Percentiles rank a stretch among this genome's conserved stretches.
Conservation (phyloP, 2,888 invertebrate species). For the Cephus spinipes region DNA sequence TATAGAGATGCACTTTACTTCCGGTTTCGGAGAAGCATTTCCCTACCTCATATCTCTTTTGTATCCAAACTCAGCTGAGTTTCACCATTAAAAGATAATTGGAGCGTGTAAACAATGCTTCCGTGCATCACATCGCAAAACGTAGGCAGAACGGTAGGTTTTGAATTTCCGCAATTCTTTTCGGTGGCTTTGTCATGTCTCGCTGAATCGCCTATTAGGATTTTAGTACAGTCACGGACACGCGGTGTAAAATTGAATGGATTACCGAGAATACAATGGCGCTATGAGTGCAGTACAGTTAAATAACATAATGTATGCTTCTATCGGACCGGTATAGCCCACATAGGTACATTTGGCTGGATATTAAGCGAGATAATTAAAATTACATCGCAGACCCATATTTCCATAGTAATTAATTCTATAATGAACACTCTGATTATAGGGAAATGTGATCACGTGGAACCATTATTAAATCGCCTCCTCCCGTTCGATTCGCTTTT, state of each 20-base stretch:
- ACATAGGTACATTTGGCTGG: neutral
- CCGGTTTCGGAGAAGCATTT: neutral
- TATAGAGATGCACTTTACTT: neutral
- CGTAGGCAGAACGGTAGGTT: neutral
- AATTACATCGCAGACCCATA: conserved; percentile 1
- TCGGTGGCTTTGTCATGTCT: neutral
- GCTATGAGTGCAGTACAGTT: neutral
- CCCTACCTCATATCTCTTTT: neutral
- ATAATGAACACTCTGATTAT: conserved; percentile 3
- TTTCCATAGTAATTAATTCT: conserved; percentile 6
- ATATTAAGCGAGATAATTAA: conserved; percentile 5
- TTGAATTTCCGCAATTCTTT: neutral
- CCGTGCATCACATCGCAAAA: neutral
- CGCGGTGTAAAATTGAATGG: neutral
- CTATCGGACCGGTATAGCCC: neutral
- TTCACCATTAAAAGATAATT: neutral
- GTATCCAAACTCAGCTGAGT: neutral
- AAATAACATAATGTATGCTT: neutral
- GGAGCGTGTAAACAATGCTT: neutral
- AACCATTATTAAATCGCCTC: neutral
- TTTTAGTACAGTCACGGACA: neutral
- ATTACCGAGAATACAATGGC: neutral
- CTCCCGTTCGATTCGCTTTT: neutral
- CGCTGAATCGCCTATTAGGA: neutral
- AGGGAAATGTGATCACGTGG: neutral